A percentile compares a stretch with the other conserved stretches of the same genome.
Evolutionary conservation across 92 coral and sea anemone genomes (phyloP).

Genomic region (Porites rus): DNA sequence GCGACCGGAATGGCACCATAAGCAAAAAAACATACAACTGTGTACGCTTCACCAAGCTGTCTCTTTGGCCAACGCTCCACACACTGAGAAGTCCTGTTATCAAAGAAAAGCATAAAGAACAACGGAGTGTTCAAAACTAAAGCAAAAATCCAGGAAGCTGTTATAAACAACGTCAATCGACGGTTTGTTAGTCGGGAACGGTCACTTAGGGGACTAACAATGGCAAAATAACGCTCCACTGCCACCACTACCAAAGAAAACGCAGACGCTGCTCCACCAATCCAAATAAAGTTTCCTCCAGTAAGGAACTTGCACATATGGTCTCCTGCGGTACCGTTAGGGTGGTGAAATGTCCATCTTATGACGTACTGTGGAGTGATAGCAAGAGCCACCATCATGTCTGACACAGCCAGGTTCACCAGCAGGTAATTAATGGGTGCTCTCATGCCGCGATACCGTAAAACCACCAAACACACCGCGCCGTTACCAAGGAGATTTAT

Average conservation of each 20-base stretch:
- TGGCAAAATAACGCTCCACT: conserved; percentile 53
- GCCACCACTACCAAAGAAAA: conserved; percentile 38
- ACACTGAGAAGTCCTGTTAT: background rate
- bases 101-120: background rate
- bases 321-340: conserved; percentile 43
- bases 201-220: conserved; percentile 35
- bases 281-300: conserved; percentile 52
- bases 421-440: conserved; percentile 59
- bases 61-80: conserved; percentile 15
- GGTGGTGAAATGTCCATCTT: conserved; percentile 37
- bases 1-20: conserved; percentile 75
- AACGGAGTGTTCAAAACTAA: conserved; percentile 13
- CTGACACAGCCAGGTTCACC: conserved; percentile 63
- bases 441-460: conserved; percentile 51
- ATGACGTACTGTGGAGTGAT: conserved; percentile 38
- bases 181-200: background rate
- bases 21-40: conserved; percentile 64
- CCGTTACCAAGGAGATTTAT: conserved; percentile 62
- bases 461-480: conserved; percentile 49
- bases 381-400: conserved; percentile 45
- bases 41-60: conserved; percentile 54
- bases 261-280: conserved; percentile 42
- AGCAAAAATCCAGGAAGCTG: conserved; percentile 38
- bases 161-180: conserved; percentile 11
- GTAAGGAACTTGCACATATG: conserved; percentile 46